phyloP scores from a whole-genome alignment of 2,113 vertebrate genomes.

The Sinocyclocheilus maitianheensis region DNA sequence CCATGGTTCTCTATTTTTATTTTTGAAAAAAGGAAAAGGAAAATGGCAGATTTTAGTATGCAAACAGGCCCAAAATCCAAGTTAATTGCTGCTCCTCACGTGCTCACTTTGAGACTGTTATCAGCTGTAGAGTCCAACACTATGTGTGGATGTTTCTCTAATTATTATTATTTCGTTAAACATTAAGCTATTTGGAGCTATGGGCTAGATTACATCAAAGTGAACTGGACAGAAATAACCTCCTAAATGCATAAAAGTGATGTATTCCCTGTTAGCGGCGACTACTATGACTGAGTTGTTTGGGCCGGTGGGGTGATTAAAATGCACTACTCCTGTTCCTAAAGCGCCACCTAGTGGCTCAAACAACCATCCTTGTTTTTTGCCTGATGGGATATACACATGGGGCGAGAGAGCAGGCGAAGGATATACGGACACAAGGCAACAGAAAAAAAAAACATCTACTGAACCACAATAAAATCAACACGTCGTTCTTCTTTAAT shows the following conservation, averaged over 20 bases:
- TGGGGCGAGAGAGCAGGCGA: neutral
- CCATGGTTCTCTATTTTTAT: neutral
- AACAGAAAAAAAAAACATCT: conserved; percentile 32
- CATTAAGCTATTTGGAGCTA: conserved; percentile 57
- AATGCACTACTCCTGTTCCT: conserved; percentile 69
- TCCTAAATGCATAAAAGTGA: conserved; percentile 55
- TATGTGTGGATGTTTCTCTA: conserved; percentile 53
- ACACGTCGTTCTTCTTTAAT: conserved; percentile 56
- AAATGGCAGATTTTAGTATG: conserved; percentile 69
- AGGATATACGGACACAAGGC: conserved; percentile 25
- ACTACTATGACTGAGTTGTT: conserved; percentile 64
- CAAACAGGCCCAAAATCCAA: conserved; percentile 69
- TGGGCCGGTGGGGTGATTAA: conserved; percentile 64
- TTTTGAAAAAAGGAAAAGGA: conserved; percentile 58
- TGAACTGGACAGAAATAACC: conserved; percentile 62
- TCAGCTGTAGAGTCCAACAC: conserved; percentile 65
- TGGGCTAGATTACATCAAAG: conserved; percentile 65
- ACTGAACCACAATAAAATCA: conserved; percentile 43
- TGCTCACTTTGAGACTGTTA: conserved; percentile 74
- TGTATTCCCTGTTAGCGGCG: conserved; percentile 63
- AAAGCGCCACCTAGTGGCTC: conserved; percentile 67
- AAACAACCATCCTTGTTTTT: conserved; percentile 59
- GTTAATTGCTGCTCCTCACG: conserved; percentile 71
- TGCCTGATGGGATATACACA: neutral
- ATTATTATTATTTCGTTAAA: conserved; percentile 61